Base-by-base conservation (phyloP, 1,140 invertebrate genomes). In the Calephelis nemesis region DNA sequence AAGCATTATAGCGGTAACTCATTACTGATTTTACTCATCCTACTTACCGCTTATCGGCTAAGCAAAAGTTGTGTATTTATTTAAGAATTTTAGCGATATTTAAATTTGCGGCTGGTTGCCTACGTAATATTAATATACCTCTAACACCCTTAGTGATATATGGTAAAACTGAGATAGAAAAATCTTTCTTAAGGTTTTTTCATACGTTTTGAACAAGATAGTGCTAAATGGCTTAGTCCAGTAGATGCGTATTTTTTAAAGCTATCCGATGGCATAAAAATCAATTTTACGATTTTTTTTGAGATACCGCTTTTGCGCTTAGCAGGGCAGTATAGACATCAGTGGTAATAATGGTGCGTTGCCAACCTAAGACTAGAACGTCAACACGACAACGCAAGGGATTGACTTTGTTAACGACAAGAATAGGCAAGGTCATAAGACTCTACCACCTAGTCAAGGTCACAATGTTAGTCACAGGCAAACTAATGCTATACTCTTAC, bases 161-260 rank as follows among this genome's bases (percentile, higher is more conserved):
- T 64, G 45, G 63, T 64, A 64, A 64, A 64, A 64, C 63, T 64
- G 63, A 64, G 63, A 64, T 64, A 64, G 63, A 64, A 64, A 64
- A 64, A 64, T 64, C 63, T 64, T 64, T 64, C 63, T 64, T 64
- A 64, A 64, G 63, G 63, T 64, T 64, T 64, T 64, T 64, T 64
- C 63, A 63, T 63, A 63, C 42, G 62, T 63, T 63, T 63, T 63
- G 62, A 63, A 63, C 62, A 63, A 63, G 62, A 63, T 63, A 63
- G 42, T 47, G 62, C 62, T 63, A 63, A 63, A 63, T 63, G 62
- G 62, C 62, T 63, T 63, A 63, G 62, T 63, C 62, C 62, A 63
- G 30, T 63, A 63, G 62, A 63, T 63, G 62, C 62, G 62, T 63
- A 63, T 63, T 63, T 63, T 63, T 63, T 63, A 63, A 63, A 63